These are phyloP conservation scores for Malurus alboscapulatus DNA, from an alignment of 2,113 vertebrate species.

Conservation along the genomic window DNA sequence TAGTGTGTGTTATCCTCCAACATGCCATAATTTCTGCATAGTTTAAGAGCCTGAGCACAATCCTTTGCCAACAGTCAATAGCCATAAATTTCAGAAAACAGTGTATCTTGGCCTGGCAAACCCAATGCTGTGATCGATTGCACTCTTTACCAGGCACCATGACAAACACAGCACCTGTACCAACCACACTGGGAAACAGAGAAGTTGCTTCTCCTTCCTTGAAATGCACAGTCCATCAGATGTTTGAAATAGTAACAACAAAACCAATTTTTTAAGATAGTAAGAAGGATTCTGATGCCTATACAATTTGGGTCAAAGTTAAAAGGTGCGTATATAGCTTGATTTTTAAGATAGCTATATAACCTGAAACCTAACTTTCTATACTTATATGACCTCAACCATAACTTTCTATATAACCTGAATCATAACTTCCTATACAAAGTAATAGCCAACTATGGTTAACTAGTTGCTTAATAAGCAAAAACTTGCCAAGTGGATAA, in stretches of 20 bases:
- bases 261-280: neutral
- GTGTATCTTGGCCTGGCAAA: constrained; percentile 7
- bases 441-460: too few relatives aligned
- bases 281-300: neutral
- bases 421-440: too few relatives aligned
- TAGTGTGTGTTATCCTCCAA: neutral
- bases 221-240: neutral
- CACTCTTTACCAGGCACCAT: constrained; percentile 24
- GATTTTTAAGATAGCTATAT: too few relatives aligned
- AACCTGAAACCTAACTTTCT: too few relatives aligned
- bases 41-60: constrained; percentile 25
- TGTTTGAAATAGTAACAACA: neutral
- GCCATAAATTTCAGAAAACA: constrained; percentile 32
- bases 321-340: too few relatives aligned
- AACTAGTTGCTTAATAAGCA: too few relatives aligned
- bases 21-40: neutral
- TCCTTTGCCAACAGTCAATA: neutral
- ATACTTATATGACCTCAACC: too few relatives aligned
- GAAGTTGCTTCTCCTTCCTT: constrained; percentile 14
- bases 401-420: too few relatives aligned
- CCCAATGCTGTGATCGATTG: neutral
- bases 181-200: neutral
- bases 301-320: too few relatives aligned
- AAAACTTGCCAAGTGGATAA: too few relatives aligned
- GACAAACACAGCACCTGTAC: constrained; percentile 12